phyloP scores from a whole-genome alignment of 2,797 vertebrate genomes.

The Eulemur albifrons region DNA sequence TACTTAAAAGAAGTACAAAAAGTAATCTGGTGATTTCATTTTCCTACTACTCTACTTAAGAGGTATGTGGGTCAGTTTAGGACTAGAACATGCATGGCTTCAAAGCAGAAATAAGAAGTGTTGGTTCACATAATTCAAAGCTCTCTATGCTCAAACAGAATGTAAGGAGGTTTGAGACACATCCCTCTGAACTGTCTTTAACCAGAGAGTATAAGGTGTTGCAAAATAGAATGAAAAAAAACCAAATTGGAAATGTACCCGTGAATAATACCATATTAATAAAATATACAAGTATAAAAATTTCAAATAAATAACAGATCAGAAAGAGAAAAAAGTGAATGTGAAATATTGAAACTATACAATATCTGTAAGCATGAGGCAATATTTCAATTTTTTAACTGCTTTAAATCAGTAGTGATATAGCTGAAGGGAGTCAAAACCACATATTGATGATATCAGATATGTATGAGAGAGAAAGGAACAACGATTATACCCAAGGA shows the following conservation, averaged over 20 bases:
- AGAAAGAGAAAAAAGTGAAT: neutral
- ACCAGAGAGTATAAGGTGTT: neutral
- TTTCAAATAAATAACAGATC: neutral
- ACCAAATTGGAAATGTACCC: neutral
- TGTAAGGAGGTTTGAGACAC: neutral
- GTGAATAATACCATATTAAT: neutral
- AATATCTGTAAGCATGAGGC: neutral
- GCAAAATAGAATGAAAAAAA: neutral
- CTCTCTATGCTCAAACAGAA: neutral
- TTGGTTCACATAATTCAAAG: neutral
- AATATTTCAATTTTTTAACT: neutral
- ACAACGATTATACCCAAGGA: neutral
- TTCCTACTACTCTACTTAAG: neutral
- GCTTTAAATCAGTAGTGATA: neutral
- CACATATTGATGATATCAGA: neutral
- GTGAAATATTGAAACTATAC: neutral
- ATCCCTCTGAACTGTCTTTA: neutral
- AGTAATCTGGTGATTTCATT: neutral
- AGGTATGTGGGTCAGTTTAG: rapidly evolving
- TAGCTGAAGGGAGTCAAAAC: neutral
- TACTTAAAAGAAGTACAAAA: neutral
- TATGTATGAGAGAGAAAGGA: neutral
- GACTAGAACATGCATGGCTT: neutral
- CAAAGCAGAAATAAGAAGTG: neutral
- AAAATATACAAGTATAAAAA: neutral